phyloP scores from a whole-genome alignment of 2,113 vertebrate species.

The Hemicordylus capensis region DNA sequence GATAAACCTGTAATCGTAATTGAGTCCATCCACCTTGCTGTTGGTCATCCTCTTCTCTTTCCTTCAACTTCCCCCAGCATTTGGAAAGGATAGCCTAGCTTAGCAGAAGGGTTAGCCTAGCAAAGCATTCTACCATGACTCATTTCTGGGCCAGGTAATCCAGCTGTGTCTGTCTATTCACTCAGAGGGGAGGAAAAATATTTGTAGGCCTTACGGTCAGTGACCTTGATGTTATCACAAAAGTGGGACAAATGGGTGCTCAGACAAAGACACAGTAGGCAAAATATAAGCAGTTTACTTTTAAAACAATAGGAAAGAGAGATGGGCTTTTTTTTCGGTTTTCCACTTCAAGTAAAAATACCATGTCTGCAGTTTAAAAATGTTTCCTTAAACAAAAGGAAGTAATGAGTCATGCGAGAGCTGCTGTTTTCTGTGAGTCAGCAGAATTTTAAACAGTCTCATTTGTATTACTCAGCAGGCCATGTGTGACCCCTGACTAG shows the following conservation, averaged over 20 bases:
- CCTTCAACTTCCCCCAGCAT: too few relatives aligned
- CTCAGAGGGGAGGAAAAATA: background rate
- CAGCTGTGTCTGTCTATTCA: background rate
- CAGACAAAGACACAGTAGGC: background rate
- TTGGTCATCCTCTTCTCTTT: too few relatives aligned
- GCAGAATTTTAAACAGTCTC: constrained; percentile 50
- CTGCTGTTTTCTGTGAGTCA: constrained; percentile 38
- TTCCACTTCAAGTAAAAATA: constrained; percentile 25
- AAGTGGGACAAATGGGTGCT: background rate
- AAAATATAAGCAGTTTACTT: background rate
- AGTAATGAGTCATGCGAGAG: constrained; percentile 52
- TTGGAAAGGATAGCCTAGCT: background rate
- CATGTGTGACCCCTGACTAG: constrained; percentile 22
- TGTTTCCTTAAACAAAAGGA: constrained; percentile 32
- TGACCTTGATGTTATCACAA: background rate
- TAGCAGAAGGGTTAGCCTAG: too few relatives aligned
- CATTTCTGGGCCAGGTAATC: background rate
- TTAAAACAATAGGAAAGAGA: background rate
- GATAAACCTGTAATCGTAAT: too few relatives aligned
- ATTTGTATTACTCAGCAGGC: constrained; percentile 32
- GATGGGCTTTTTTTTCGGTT: background rate
- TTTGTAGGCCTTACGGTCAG: background rate
- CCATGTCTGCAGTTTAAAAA: background rate
- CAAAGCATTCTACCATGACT: background rate
- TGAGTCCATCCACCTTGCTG: too few relatives aligned